phyloP scores from a whole-genome alignment of 2,797 vertebrate genomes.

The Anisognathus igniventris region DNA sequence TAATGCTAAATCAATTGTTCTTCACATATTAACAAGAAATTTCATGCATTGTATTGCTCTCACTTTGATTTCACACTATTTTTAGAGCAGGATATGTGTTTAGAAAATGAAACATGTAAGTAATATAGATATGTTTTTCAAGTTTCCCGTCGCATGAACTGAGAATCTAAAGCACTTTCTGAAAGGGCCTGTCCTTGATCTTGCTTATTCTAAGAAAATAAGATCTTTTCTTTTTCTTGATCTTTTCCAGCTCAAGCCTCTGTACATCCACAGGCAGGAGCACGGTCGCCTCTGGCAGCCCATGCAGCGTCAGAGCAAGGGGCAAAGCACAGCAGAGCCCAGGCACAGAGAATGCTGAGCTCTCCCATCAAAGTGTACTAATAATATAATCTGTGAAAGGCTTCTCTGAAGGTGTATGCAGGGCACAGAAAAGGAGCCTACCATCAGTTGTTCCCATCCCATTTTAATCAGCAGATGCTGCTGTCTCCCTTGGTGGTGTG shows the following conservation, averaged over 20 bases:
- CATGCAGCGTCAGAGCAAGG: not conserved
- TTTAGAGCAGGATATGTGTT: not conserved
- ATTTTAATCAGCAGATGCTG: not conserved
- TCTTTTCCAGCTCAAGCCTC: not conserved
- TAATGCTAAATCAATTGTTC: not conserved
- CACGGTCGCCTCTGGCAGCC: accelerated
- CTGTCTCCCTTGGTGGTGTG: not conserved
- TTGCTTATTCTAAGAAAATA: not conserved
- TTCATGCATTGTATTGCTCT: not conserved
- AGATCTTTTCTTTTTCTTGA: too few relatives aligned
- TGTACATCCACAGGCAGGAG: accelerated
- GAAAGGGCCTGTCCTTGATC: not conserved
- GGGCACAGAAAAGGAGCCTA: not conserved
- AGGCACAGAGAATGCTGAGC: not conserved
- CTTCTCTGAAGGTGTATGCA: not conserved
- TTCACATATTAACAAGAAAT: not conserved
- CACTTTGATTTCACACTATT: not conserved
- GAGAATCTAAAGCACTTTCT: not conserved
- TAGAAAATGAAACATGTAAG: not conserved
- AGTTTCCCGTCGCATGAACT: not conserved
- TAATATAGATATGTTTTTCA: not conserved
- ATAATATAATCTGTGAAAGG: not conserved
- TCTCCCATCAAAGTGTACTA: not conserved
- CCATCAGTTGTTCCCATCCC: not conserved
- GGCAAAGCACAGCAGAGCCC: not conserved